phyloP scores from a whole-genome alignment of 2,113 vertebrate genomes.

The Paratilapia polleni region DNA sequence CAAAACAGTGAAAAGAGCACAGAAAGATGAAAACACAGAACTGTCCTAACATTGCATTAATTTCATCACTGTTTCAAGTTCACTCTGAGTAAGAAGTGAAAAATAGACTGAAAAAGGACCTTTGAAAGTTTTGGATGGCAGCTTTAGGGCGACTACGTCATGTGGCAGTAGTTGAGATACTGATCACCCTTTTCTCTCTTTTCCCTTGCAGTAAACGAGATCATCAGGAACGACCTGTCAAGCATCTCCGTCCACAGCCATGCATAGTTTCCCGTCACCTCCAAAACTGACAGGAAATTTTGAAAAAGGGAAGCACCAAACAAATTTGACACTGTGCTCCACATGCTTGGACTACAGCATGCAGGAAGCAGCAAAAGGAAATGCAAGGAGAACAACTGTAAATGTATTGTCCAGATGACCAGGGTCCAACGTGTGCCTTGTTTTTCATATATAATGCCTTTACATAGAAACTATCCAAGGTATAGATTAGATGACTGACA shows the following conservation, averaged over 20 bases:
- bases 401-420: slow-evolving; percentile 47
- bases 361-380: slow-evolving; percentile 47
- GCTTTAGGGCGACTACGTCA: not conserved
- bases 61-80: not conserved
- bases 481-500: slow-evolving; percentile 33
- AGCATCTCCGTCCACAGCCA: slow-evolving; percentile 86
- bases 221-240: slow-evolving; percentile 97
- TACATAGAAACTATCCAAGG: slow-evolving; percentile 28
- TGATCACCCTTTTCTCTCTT: slow-evolving; percentile 1
- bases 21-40: not conserved
- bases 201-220: slow-evolving; percentile 92
- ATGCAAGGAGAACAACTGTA: slow-evolving; percentile 43
- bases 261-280: slow-evolving; percentile 60
- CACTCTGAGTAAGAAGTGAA: rapidly evolving
- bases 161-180: not conserved
- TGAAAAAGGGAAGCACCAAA: slow-evolving; percentile 21
- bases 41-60: not conserved
- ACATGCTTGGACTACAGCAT: slow-evolving; percentile 56
- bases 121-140: not conserved
- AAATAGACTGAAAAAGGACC: not conserved
- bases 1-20: not conserved
- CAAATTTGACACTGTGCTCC: slow-evolving; percentile 10
- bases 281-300: not conserved
- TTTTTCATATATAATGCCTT: slow-evolving; percentile 46
- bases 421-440: slow-evolving; percentile 70